phyloP scores from a whole-genome alignment of 2,888 invertebrate species.

The Eumerus sabulonum region DNA sequence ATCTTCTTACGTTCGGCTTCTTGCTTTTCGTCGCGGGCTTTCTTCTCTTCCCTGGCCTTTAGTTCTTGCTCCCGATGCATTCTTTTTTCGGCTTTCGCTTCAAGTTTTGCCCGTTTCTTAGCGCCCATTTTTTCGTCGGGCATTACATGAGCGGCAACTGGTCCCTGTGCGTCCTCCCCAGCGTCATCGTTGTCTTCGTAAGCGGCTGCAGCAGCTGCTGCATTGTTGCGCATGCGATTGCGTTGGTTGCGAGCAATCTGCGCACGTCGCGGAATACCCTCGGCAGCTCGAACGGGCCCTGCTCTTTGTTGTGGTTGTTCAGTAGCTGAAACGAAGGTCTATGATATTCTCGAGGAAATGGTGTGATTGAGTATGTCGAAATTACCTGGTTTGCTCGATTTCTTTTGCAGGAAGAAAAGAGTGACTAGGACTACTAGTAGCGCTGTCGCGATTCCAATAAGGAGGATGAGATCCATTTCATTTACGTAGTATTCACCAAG shows the following conservation, averaged over 20 bases:
- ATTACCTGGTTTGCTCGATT: slow-evolving; percentile 69
- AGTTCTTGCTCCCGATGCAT: slow-evolving; percentile 90
- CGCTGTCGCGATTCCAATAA: slow-evolving; percentile 79
- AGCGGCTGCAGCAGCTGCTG: slow-evolving; percentile 77
- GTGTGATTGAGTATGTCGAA: background rate
- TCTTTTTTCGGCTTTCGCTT: slow-evolving; percentile 94
- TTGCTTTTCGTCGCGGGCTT: slow-evolving; percentile 85
- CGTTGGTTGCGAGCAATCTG: slow-evolving; percentile 87
- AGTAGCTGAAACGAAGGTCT: background rate
- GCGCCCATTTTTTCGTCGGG: slow-evolving; percentile 91
- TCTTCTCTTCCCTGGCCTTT: slow-evolving; percentile 87
- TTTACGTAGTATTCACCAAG: background rate
- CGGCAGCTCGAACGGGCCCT: slow-evolving; percentile 76
- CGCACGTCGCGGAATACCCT: slow-evolving; percentile 84
- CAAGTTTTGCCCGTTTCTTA: slow-evolving; percentile 95
- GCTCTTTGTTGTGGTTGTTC: slow-evolving; percentile 69
- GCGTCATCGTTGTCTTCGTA: slow-evolving; percentile 80
- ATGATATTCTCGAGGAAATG: too few species aligned
- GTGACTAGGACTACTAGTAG: slow-evolving; percentile 77
- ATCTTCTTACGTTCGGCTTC: slow-evolving; percentile 88
- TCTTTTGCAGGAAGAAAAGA: slow-evolving; percentile 76
- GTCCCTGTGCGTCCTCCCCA: slow-evolving; percentile 79
- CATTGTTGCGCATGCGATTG: slow-evolving; percentile 76
- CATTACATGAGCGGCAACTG: slow-evolving; percentile 70
- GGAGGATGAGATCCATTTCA: slow-evolving; percentile 79